Evolutionary conservation across 2,888 invertebrate genomes (phyloP).

Genomic region (Cenopis cana): DNA sequence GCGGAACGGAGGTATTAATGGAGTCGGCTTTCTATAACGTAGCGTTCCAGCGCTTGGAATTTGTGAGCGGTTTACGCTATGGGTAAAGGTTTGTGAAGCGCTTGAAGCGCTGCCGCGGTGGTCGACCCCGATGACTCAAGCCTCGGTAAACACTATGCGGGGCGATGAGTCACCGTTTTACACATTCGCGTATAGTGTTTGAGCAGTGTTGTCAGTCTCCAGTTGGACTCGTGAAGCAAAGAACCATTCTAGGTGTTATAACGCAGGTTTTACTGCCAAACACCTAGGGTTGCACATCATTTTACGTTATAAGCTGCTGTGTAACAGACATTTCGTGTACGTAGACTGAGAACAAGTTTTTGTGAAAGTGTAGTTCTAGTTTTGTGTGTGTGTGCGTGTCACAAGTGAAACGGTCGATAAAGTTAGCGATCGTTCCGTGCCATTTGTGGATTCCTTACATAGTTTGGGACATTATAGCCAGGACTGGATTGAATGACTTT

Average conservation of each 20-base stretch:
- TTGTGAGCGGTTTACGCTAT: constrained; percentile 54
- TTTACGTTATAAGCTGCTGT: constrained; percentile 65
- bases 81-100: constrained; percentile 62
- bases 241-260: constrained; percentile 77
- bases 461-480: constrained; percentile 55
- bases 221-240: constrained; percentile 81
- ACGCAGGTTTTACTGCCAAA: constrained; percentile 78
- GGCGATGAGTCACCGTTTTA: constrained; percentile 86
- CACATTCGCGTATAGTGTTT: constrained; percentile 85
- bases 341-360: constrained; percentile 68
- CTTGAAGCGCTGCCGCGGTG: constrained; percentile 68
- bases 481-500: constrained; percentile 48
- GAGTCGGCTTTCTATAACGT: constrained; percentile 68
- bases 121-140: constrained; percentile 81
- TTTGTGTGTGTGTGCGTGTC: constrained; percentile 78
- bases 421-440: constrained; percentile 75
- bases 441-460: constrained; percentile 78
- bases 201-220: constrained; percentile 84
- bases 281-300: constrained; percentile 67
- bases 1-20: constrained; percentile 84
- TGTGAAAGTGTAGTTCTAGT: constrained; percentile 81
- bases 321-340: constrained; percentile 62
- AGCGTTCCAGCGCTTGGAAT: constrained; percentile 74
- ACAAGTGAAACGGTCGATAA: constrained; percentile 81
- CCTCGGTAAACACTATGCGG: constrained; percentile 85